Evolutionary conservation across 2,113 vertebrate species (phyloP), one percentile per base, ranked within the genome.

Genomic region (Cyanistes caeruleus): DNA sequence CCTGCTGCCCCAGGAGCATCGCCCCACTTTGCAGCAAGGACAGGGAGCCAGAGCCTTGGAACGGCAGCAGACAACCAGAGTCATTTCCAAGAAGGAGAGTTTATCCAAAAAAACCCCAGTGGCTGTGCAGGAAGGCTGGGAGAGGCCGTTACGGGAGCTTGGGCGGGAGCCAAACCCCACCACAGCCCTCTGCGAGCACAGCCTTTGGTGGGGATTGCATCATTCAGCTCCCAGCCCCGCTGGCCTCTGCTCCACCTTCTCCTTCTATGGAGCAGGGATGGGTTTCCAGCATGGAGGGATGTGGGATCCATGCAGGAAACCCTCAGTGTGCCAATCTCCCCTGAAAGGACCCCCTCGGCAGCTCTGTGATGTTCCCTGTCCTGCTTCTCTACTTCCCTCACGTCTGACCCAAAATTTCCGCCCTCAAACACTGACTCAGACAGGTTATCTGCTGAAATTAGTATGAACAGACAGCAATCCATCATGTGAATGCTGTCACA

Each of bases 131-230:
- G 74, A 79, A 94, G 84, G 93, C 53, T 72, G 17, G 0, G 11
- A 78, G 77, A 59, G 87, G 80, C 86, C 4, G 33, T 33, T 41
- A 1, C 53, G 13, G 88, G 65, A 95, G 85, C 62, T n/a, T 86
- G 89, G 85, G 94, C 15, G 3, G 87, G 59, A n/a, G 93, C 95
- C 93, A 95, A 77, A 41, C 35, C 67, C 77, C 90, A 65, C 7
- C 59, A 4, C 24, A 22, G 75, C 53, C 24, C 72, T 55, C 16
- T 18, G 67, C 1, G 80, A 65, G 84, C 74, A 12, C 25, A 79
- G 48, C 15, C 49, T 46, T 25, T 0, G 79, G 46, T 2, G 18
- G 1, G 28, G 87, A 88, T 93, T 94, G 93, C 89, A 93, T 95
- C 94, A 90, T 22, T 53, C 69, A 37, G 68, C 59, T 92, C 3